Evolutionary conservation across 2,113 vertebrate species (phyloP), one percentile per base, ranked within the genome.

Genomic region (Neomonachus schauinslandi): DNA sequence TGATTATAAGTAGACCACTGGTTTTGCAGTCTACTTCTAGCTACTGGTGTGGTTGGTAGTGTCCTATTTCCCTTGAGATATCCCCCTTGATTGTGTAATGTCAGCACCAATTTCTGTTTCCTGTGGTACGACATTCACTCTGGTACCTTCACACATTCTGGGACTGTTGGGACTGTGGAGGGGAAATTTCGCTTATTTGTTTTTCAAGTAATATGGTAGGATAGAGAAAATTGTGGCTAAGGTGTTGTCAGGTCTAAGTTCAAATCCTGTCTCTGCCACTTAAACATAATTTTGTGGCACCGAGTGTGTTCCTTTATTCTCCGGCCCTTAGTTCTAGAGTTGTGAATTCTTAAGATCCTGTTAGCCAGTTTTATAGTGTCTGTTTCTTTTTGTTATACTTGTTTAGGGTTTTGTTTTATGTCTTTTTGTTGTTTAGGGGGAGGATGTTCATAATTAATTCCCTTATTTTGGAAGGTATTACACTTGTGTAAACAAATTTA

Each of bases 401-500:
- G 26, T 76, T 46, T 59, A 76, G 61, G 53, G 5, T 61, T 97
- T 95, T 65, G 65, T 93, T 86, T 57, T 82, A 24, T 94, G 21
- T 88, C 39, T 92, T 87, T 85, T 74, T 95, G 46, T 61, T 92
- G 57, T 69, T 42, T 76, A 49, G 85, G 46, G 36, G 26, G 21
- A 82, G 42, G 49, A 71, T 93, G 65, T 81, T 16, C 49, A 10
- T 81, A 91, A 72, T 7, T 63, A 24, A n/a, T 88, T 88, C 16
- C 57, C 63, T 87, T 65, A 61, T 39, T 93, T 95, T 91, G 39
- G 55, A 93, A 95, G 36, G 53, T 82, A 57, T 18, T 67, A 65
- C 39, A 39, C 26, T 95, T 95, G 6, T 93, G 22, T 95, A 89
- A 94, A 77, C 42, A 92, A 69, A 89, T 74, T 71, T 83, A 82